Evolutionary conservation across 2,797 vertebrate species (phyloP), one percentile per base, ranked within the genome.

Genomic region (Gila robusta): DNA sequence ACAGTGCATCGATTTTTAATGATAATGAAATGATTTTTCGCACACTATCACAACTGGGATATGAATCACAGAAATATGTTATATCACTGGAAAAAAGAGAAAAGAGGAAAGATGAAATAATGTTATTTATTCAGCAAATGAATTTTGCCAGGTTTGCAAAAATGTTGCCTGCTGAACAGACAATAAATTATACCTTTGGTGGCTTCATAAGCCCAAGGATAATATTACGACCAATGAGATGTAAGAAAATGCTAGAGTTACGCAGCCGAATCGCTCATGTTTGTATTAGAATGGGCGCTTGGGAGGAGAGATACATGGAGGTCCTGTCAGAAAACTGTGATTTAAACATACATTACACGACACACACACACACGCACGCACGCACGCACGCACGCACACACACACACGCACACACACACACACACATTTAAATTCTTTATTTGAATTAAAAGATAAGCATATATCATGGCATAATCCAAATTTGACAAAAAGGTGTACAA

Each of bases 161-260:
- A 95, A 17, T 8, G 94, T 94, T 92, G 91, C 89, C 91, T 93
- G 94, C 95, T 95, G 95, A 95, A 94, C 93, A 94, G 94, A 95
- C 93, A 94, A 93, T 95, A 96, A 95, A 95, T 95, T 94, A 94
- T 94, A 93, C 90, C 90, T 93, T 86, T 88, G 87, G 74, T 86
- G 26, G 86, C 90, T 87, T 92, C 91, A 91, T 91, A 93, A 94
- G 92, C 93, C 90, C 91, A 91, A 89, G 92, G 93, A 95, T 94
- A 93, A 94, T 91, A 91, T 91, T 89, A 88, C 87, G 88, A 87
- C 89, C 91, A 91, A 90, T 91, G 88, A 91, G 90, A 92, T 90
- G 89, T 91, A 90, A 91, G 88, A 87, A 94, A 92, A 86, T 90
- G 88, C 90, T 93, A 90, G 87, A 87, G 89, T 90, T 91, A 92